Base-by-base conservation (phyloP, 2,797 vertebrate genomes). In the Sardinella longiceps region DNA sequence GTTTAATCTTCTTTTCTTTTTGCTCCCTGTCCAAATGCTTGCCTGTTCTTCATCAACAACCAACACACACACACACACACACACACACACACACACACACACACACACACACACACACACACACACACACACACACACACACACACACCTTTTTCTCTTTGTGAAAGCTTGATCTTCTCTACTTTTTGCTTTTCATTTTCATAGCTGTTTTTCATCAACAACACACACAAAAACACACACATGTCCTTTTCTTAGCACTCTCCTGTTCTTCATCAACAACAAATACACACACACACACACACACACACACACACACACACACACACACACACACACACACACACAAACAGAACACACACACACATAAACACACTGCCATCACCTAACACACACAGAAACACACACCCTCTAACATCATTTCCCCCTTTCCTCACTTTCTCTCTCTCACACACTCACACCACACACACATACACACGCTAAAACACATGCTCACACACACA, bases 401-500 rank as follows among this genome's bases (percentile, higher is more conserved):
- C 51, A 10, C 18, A 18, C 18, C n/a, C n/a, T n/a, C n/a, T n/a
- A n/a, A n/a, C n/a, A n/a, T n/a, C n/a, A n/a, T n/a, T n/a, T n/a
- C 12, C 51, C 12, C 51, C 81, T 83, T 9, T 39, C 37, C 63
- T 14, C 20, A 81, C 46, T 25, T 50, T 60, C 84, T 43, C 28
- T 9, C 10, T 53, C 43, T 74, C 84, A 83, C 89, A 83, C 85
- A 85, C 87, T 87, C 83, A 10, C n/a, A 81, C 81, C n/a, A n/a
- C n/a, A n/a, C n/a, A n/a, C n/a, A n/a, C n/a, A n/a, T n/a, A n/a
- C n/a, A 83, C 58, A 85, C 58, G 5, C 37, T 50, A 51, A 46
- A 77, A 80, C 83, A 84, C 80, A 84, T 83, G 84, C 74, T 81
- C 88, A 86, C 84, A 83, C 89, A 85, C 84, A 85, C 87, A 88